A percentile compares a stretch with the other conserved stretches of the same genome.
These are phyloP conservation scores for Eulimnadia texana DNA, from an alignment of 1,140 invertebrate genomes.

Conservation along the genomic window DNA sequence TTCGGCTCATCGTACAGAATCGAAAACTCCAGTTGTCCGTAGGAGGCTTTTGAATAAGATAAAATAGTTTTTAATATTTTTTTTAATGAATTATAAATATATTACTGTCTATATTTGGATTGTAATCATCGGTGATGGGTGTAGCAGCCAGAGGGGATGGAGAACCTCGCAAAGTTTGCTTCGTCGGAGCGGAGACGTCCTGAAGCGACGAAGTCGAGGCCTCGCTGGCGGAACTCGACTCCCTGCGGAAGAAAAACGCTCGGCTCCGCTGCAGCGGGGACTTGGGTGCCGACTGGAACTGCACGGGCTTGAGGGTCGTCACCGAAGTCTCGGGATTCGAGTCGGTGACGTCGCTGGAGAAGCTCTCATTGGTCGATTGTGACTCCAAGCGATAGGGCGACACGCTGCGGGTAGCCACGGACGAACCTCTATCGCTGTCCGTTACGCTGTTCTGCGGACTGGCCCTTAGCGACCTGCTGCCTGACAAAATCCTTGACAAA, in stretches of 20 bases:
- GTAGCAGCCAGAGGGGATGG: background rate
- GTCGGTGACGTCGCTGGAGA: background rate
- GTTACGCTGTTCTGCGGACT: conserved; percentile 7
- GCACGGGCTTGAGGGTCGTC: background rate
- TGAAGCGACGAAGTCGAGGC: background rate
- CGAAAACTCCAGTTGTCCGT: conserved; percentile 49
- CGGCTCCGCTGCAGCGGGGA: background rate
- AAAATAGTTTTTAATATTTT: too few species aligned
- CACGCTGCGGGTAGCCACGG: background rate
- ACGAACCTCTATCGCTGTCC: conserved; percentile 6
- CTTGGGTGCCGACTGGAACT: background rate
- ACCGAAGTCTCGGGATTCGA: background rate
- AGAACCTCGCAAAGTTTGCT: background rate
- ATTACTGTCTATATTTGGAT: background rate
- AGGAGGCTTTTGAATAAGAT: conserved; percentile 16
- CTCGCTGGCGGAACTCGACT: background rate
- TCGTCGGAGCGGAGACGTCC: background rate
- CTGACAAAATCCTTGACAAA: background rate
- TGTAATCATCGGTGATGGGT: background rate
- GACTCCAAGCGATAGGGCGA: conserved; percentile 9
- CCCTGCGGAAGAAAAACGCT: background rate
- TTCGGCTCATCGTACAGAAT: conserved; percentile 58
- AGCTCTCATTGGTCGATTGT: conserved; percentile 7
- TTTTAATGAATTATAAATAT: too few species aligned
- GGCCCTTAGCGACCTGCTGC: background rate